Base-by-base conservation (phyloP, 2,797 vertebrate genomes). In the Xiphophorus birchmanni region DNA sequence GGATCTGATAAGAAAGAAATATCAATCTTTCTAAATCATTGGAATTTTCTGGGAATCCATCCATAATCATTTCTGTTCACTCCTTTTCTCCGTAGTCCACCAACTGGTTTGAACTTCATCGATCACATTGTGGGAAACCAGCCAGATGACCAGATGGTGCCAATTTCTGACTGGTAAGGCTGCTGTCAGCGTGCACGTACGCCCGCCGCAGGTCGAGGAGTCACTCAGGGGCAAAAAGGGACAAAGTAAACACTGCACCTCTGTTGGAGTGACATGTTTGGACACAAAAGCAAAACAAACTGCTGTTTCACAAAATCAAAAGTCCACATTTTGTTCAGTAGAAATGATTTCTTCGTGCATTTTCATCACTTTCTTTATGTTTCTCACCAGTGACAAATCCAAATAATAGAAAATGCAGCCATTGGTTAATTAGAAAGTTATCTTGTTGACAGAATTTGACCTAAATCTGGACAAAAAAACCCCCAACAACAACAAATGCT, bases 71-170 rank as follows among this genome's bases (percentile, higher is more conserved):
- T 29, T 48, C 50, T 65, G 65, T 63, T 65, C 37, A 48, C 32
- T 73, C 67, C 18, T 76, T 67, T n/a, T 83, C 48, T 76, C 35
- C 71, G n/a, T 73, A 97, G 96, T 82, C 96, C 96, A 17, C 77
- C 91, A 13, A 90, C 10, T 60, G 88, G 89, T 83, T 84, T 97
- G 80, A 92, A 42, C 75, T 96, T 97, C 82, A 96, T 97, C 50
- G 96, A 97, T 94, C 96, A 97, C 92, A 82, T 97, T 90, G 96
- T 97, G 89, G 96, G 96, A 93, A 97, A 97, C 93, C 96, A 97
- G 94, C 95, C 96, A 92, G 95, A 97, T 82, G 94, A 95, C 74
- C 73, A 95, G 84, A 97, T 97, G 96, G 94, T 95, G 90, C 94
- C 95, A 77, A 26, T 95, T 58, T 92, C 96, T 63, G 96, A 97